Conservation (phyloP, 2,113 vertebrate genomes). For the Mormyrus lacerda region DNA sequence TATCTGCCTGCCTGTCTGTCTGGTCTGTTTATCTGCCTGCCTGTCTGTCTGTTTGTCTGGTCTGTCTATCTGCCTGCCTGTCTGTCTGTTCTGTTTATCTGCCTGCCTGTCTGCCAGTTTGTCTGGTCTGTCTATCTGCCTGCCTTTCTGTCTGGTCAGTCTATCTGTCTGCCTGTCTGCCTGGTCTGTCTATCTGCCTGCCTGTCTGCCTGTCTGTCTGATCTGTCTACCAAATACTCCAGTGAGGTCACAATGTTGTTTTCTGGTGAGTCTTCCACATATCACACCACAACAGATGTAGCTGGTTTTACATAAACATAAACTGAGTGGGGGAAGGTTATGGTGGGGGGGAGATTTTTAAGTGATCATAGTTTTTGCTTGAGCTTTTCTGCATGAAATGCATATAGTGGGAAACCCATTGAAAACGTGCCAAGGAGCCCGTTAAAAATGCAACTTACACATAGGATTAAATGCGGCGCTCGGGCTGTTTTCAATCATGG, state of each 20-base stretch:
- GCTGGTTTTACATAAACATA: not conserved
- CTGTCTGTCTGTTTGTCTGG: not conserved
- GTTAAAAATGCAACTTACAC: not conserved
- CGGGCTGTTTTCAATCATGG: not conserved
- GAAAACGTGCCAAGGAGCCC: not conserved
- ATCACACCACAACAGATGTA: not conserved
- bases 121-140: not conserved
- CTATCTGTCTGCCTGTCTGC: not conserved
- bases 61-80: no score
- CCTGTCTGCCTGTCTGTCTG: not conserved
- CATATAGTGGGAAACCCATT: not conserved
- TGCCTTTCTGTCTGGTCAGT: not conserved
- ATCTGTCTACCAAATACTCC: not conserved
- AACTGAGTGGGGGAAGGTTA: not conserved
- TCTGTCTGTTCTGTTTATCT: not conserved
- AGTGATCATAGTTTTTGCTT: not conserved
- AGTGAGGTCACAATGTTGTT: not conserved
- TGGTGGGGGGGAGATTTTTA: not conserved
- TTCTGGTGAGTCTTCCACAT: not conserved
- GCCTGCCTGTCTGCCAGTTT: no score
- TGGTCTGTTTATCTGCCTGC: no score
- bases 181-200: no score
- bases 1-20: not conserved
- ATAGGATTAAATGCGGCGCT: not conserved
- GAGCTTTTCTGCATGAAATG: not conserved